Evolutionary conservation across 2,888 invertebrate species (phyloP), one percentile per base, ranked within the genome.

Genomic region (Blomia tropicalis): DNA sequence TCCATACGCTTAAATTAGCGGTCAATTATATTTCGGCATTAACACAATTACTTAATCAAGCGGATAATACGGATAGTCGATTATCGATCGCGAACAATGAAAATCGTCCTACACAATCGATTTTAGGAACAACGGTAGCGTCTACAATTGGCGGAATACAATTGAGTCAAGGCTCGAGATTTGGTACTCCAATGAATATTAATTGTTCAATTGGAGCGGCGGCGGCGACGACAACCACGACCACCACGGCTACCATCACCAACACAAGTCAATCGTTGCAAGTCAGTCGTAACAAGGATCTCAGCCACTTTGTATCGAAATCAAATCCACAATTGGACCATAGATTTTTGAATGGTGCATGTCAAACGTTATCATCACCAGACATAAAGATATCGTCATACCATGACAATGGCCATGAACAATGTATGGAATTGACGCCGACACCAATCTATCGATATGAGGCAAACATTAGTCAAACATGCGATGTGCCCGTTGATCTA

Each of bases 11-110:
- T 54, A 77, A 87, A 36, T 76, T 89, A 65, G 90, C 90, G 27
- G 86, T 90, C 84, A 82, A 84, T 71, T 90, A 90, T 72, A 90
- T 90, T 67, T 76, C 82, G 14, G 82, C 85, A 17, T 75, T 90
- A 22, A 66, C 64, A 11, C 60, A 68, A 58, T 65, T 69, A 4
- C 59, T 68, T 25, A 63, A 60, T 22, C 31, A 60, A 25, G 2
- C 60, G 4, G 60, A 60, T 36, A n/a, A n/a, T n/a, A 17, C 36
- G 17, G 36, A 36, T 7, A 17, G 36, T 17, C 17, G 7, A 11
- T 36, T 36, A 17, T 36, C 36, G 17, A 11, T 36, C 7, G 36
- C 7, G 17, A 36, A 36, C 17, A 36, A 36, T 17, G 36, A 36
- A 36, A 36, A 36, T 17, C 7, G 36, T 11, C 7, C 17, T 17